phyloP scores from a whole-genome alignment of 2,888 invertebrate species.

The Allophyes oxyacanthae region DNA sequence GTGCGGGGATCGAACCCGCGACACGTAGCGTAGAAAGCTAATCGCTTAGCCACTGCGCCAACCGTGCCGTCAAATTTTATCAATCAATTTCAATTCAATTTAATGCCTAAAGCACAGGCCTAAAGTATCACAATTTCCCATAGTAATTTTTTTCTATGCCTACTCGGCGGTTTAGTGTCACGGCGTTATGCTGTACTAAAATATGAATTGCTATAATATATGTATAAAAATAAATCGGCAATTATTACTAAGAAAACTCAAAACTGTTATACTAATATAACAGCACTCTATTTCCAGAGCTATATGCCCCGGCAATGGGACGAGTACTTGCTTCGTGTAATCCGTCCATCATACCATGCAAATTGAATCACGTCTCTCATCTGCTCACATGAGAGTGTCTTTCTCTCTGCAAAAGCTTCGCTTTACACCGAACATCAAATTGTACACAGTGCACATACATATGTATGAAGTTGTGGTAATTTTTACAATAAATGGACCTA shows the following conservation, averaged over 20 bases:
- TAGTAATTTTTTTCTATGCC: no score
- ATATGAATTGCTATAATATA: no score
- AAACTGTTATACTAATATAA: conserved; percentile 55
- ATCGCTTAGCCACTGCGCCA: no score
- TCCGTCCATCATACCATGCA: conserved; percentile 85
- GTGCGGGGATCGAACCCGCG: no score
- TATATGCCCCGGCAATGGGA: conserved; percentile 65
- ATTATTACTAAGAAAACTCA: conserved; percentile 41
- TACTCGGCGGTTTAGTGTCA: no score
- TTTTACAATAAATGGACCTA: conserved; percentile 34
- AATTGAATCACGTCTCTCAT: conserved; percentile 87
- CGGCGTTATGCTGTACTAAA: no score
- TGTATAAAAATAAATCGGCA: conserved; percentile 18
- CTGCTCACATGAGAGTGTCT: conserved; percentile 74
- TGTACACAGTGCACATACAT: conserved; percentile 41
- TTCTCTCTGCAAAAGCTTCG: conserved; percentile 64
- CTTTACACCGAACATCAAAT: conserved; percentile 56
- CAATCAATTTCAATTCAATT: no score
- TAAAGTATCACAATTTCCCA: conserved; percentile 13
- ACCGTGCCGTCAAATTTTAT: no score
- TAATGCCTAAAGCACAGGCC: no score
- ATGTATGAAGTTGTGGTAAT: conserved; percentile 41
- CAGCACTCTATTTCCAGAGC: conserved; percentile 58
- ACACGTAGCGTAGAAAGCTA: no score
- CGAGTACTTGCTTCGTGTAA: conserved; percentile 72